These are phyloP conservation scores for Pteropus alecto DNA, from an alignment of 2,113 vertebrate species.

Conservation along the genomic window DNA sequence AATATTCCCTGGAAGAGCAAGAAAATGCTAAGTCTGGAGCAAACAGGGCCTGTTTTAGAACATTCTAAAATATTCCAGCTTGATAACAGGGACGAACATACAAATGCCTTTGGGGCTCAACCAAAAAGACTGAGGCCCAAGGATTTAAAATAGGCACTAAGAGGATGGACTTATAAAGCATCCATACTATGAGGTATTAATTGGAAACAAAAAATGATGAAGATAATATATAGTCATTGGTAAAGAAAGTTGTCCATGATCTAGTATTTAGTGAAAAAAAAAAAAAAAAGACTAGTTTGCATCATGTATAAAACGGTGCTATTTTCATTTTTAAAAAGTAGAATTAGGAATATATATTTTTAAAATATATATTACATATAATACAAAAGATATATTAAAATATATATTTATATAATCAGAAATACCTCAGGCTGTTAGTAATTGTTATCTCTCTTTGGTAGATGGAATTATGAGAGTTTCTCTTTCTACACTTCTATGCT, in stretches of 20 bases:
- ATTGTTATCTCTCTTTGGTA: background rate
- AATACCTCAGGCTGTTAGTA: background rate
- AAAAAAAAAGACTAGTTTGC: background rate
- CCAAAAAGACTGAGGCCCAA: background rate
- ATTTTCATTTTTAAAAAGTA: conserved; percentile 5
- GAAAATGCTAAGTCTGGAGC: background rate
- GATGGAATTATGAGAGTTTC: background rate
- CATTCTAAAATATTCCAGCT: background rate
- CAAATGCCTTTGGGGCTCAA: background rate
- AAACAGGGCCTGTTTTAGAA: background rate
- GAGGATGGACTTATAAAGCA: background rate
- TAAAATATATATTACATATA: background rate
- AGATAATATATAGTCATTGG: background rate
- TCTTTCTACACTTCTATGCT: background rate
- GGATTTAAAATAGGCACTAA: background rate
- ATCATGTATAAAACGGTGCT: background rate
- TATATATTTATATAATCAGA: background rate
- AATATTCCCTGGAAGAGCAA: background rate
- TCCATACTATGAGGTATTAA: background rate
- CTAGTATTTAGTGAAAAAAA: background rate
- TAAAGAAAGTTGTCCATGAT: background rate
- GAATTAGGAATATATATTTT: background rate
- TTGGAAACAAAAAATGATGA: background rate
- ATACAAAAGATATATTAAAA: background rate
- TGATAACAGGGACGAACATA: background rate